Base-by-base conservation (phyloP, 2,888 invertebrate genomes). In the Luperina nickerlii region DNA sequence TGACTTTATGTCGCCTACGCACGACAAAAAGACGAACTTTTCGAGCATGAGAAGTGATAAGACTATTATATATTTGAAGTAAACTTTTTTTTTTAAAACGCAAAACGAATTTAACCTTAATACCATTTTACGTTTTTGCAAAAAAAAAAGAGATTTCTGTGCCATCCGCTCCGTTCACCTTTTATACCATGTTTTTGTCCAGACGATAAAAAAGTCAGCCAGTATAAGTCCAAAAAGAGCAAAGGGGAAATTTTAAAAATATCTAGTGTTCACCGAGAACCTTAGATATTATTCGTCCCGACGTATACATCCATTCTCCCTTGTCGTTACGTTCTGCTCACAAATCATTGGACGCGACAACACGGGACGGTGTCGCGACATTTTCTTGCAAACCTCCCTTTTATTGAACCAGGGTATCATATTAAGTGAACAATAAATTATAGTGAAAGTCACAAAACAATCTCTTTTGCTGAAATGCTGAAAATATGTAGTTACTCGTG, bases 341-440 rank as follows among this genome's bases (percentile, higher is more conserved):
- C 90, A 90, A 90, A 90, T 90, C 90, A 90, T 90, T 85, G 82
- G 84, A 86, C 84, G 75, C 74, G 82, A 84, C 81, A 86, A 81
- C 78, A 85, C 83, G 81, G 76, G 81, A 77, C 72, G 67, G 84
- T 79, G 78, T 84, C 65, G 85, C 76, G 76, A 87, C 80, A 79
- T 78, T 82, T 77, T 83, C 70, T 79, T 76, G 83, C 78, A 78
- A 83, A 82, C 72, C 74, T 80, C 54, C 67, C 51, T 81, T 78
- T 81, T 83, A 86, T 86, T 83, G 81, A 65, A 74, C 75, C 38
- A 67, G 74, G 62, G 75, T 70, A 86, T 78, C 62, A 83, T 81
- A 86, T 78, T 78, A 82, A 57, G 78, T 75, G 76, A 87, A 83
- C 82, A 76, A 85, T 83, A 79, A 82, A 85, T 82, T 82, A 70